Base-by-base conservation (phyloP, 1,140 invertebrate genomes). In the Lepidostoma basale region DNA sequence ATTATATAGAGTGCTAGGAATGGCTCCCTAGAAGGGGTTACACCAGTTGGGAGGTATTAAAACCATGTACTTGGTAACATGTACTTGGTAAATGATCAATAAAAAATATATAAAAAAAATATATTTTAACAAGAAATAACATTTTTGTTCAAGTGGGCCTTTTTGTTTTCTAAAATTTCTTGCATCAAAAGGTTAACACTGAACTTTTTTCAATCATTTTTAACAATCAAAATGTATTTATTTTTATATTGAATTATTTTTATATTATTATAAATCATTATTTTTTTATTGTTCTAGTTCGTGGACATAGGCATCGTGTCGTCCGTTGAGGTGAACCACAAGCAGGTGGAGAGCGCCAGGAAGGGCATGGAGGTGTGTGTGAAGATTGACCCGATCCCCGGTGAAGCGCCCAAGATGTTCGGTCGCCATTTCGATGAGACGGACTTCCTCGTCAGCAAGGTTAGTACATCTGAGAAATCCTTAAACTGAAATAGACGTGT, bases 321-420 rank as follows among this genome's bases (percentile, higher is more conserved):
- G 9, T 98, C 95, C 39, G 94, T 99, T 76, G 95, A 99, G 81
- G 87, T 86, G 70, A 93, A 94, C 83, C 91, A 91, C 85, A 88
- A 99, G 88, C 79, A 93, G 80, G 89, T 99, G 65, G 97, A 99
- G 56, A 86, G 85, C 6, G 98, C 97, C 0, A 88, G 94, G 56
- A 97, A 97, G 82, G 98, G 98, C 2, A 92, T 96, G 80, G 98
- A 99, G 83, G 96, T 99, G 8, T 99, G 97, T 83, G 90, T 99
- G 69, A 99, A 99, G 85, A 99, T 99, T 70, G 97, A 99, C 72
- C 91, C 96, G 3, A 89, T 95, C 33, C 92, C 96, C 12, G 97
- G 97, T 0, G 96, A 99, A 81, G 90, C 97, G 25, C 98, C 98
- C 1, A 99, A 98, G 84, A 93, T 99, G 90, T 97, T 92, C 80